Percentiles rank a stretch among this genome's conserved stretches.
Evolutionary conservation across 2,113 vertebrate species (phyloP).

Genomic region (Lophochroa leadbeateri): DNA sequence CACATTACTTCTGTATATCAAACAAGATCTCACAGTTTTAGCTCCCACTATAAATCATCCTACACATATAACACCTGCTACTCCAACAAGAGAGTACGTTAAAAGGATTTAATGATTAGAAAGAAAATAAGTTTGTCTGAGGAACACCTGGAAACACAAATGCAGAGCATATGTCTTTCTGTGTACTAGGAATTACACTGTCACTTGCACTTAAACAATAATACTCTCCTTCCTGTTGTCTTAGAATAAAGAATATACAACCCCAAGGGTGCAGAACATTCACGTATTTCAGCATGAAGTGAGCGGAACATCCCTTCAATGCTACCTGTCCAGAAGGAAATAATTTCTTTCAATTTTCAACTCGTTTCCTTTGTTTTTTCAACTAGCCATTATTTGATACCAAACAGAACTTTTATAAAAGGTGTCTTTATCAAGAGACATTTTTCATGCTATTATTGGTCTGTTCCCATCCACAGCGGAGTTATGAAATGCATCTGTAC

Average conservation of each 20-base stretch:
- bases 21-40: conserved; percentile 17
- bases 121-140: background rate
- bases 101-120: background rate
- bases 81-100: background rate
- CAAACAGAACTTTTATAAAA: background rate
- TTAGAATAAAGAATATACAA: background rate
- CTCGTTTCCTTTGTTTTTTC: background rate
- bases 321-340: background rate
- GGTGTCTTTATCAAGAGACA: background rate
- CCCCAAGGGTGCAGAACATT: background rate
- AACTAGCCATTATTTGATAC: background rate
- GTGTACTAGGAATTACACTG: background rate
- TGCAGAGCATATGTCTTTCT: background rate
- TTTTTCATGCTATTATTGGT: background rate
- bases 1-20: background rate
- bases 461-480: background rate
- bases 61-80: background rate
- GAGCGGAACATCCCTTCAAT: background rate
- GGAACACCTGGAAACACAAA: background rate
- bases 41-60: background rate
- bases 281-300: background rate
- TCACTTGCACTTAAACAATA: background rate
- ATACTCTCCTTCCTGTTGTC: background rate
- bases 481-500: background rate
- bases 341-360: background rate